Percentiles rank a stretch among this genome's conserved stretches.
Conservation (phyloP, 2,113 vertebrate genomes). For the Pogona vitticeps region DNA sequence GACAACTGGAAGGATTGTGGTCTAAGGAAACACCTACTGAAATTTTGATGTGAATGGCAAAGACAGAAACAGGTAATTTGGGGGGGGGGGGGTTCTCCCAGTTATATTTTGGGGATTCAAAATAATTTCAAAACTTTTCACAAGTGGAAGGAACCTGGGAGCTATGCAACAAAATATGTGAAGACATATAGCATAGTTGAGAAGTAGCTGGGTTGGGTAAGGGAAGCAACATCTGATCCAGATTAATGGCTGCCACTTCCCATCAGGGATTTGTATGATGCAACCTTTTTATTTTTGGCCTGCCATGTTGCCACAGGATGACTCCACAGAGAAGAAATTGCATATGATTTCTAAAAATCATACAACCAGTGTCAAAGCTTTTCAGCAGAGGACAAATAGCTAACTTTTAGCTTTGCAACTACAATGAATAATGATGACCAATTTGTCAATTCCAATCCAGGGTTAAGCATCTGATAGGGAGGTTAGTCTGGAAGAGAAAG, state of each 20-base stretch:
- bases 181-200: not conserved
- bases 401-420: not conserved
- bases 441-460: not conserved
- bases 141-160: no score
- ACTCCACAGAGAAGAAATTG: not conserved
- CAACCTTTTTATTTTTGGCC: not conserved
- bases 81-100: no score
- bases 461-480: not conserved
- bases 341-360: not conserved
- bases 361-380: not conserved
- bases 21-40: no score
- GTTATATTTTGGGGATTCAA: no score
- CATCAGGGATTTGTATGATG: not conserved
- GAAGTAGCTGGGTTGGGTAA: not conserved
- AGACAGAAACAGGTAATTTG: no score
- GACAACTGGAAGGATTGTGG: no score
- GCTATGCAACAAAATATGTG: no score
- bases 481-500: not conserved
- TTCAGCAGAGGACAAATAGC: no score
- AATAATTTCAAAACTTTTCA: no score
- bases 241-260: not conserved
- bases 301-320: not conserved
- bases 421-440: constrained; percentile 20
- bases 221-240: not conserved
- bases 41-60: no score